Evolutionary conservation across 92 coral and sea anemone species (phyloP).

Genomic region (Paragorgia papillata): DNA sequence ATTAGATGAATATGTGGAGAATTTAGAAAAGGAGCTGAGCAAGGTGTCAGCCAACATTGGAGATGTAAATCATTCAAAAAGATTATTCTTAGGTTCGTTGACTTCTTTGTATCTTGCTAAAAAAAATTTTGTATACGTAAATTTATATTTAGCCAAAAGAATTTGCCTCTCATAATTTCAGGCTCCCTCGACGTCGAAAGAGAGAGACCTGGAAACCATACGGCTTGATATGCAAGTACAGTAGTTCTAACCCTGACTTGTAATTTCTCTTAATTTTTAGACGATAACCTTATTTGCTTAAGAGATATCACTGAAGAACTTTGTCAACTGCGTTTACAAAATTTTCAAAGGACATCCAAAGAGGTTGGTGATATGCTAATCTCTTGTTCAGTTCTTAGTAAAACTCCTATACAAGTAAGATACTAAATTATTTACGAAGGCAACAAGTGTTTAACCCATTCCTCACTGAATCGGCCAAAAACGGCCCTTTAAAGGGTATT

Average conservation of each 20-base stretch:
- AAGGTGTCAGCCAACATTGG: background rate
- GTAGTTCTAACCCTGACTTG: too few species aligned
- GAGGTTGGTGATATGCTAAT: constrained; percentile 1
- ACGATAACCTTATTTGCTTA: constrained; percentile 78
- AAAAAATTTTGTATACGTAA: too few species aligned
- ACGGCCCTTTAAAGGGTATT: too few species aligned
- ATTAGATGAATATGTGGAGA: constrained; percentile 9
- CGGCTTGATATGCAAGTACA: too few species aligned
- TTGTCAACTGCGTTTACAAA: constrained; percentile 22
- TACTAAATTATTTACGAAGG: too few species aligned
- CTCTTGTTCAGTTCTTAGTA: background rate
- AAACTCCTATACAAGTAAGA: background rate
- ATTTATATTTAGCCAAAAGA: too few species aligned
- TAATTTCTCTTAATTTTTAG: constrained; percentile 42
- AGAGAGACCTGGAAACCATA: too few species aligned
- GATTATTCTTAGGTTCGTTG: constrained; percentile 33
- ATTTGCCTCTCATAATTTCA: too few species aligned
- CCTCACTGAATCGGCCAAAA: too few species aligned
- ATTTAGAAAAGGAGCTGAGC: constrained; percentile 18
- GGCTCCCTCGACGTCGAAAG: too few species aligned
- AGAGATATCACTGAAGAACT: constrained; percentile 92
- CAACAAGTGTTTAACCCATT: too few species aligned
- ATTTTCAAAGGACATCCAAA: constrained; percentile 21
- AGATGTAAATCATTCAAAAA: constrained; percentile 7
- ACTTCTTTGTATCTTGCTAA: background rate